A percentile compares a stretch with the other conserved stretches of the same genome.
Evolutionary conservation across 2,113 vertebrate genomes (phyloP).

Genomic region (Isichthys henryi): DNA sequence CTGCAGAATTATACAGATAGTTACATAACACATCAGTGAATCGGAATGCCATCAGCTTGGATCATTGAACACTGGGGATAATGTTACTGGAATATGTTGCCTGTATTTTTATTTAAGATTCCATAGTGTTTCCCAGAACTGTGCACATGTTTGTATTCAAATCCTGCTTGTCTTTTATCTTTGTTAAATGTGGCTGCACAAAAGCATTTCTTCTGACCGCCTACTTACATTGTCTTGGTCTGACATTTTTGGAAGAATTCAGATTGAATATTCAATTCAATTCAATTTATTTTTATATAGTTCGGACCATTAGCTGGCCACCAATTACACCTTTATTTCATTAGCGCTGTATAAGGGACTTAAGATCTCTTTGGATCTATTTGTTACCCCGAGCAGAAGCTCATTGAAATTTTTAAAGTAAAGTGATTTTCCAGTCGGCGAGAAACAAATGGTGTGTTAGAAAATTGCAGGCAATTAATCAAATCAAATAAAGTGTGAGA

Average conservation of each 20-base stretch:
- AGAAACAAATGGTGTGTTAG: neutral
- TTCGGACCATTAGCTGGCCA: neutral
- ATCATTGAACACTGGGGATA: neutral
- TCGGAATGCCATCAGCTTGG: neutral
- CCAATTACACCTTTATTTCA: neutral
- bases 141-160: neutral
- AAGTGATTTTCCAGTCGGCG: conserved; percentile 13
- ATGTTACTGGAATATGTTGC: neutral
- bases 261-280: neutral
- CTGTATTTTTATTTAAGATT: neutral
- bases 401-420: neutral
- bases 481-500: conserved; percentile 9
- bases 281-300: neutral
- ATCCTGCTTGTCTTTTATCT: neutral
- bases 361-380: neutral
- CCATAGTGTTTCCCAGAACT: neutral
- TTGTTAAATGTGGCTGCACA: neutral
- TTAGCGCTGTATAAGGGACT: neutral
- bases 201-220: neutral
- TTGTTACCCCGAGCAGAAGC: neutral
- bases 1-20: neutral
- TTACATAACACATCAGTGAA: neutral
- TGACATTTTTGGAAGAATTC: neutral
- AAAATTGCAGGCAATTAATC: conserved; percentile 12
- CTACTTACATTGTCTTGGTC: neutral